A percentile compares a stretch with the other conserved stretches of the same genome.
Evolutionary conservation across 2,888 invertebrate genomes (phyloP).

Genomic region (Actias luna): DNA sequence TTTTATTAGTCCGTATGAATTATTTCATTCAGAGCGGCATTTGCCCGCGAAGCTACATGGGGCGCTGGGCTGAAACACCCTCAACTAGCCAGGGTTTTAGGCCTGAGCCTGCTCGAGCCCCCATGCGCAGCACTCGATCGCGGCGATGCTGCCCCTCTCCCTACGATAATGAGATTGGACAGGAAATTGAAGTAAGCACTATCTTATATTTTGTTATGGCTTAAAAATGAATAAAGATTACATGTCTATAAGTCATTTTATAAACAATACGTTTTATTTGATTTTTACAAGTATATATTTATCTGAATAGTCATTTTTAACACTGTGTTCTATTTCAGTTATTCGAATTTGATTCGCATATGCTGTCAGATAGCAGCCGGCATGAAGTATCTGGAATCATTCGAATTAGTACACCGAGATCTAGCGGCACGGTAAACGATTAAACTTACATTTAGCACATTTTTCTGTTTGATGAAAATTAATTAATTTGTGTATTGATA

Average conservation of each 20-base stretch:
- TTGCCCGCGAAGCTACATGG: slow-evolving; percentile 93
- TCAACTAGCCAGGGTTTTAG: slow-evolving; percentile 91
- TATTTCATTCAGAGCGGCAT: slow-evolving; percentile 85
- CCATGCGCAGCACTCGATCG: slow-evolving; percentile 95
- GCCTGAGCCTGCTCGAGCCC: slow-evolving; percentile 92
- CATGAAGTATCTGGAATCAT: slow-evolving; percentile 95
- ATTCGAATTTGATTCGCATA: slow-evolving; percentile 91
- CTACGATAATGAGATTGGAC: slow-evolving; percentile 82
- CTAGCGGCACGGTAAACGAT: slow-evolving; percentile 88
- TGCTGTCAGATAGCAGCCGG: slow-evolving; percentile 95
- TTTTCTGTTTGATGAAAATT: neutral
- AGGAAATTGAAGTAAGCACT: slow-evolving; percentile 73
- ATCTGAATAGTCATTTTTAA: neutral
- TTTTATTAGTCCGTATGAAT: too few relatives aligned
- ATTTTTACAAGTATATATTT: too few relatives aligned
- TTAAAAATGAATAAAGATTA: too few relatives aligned
- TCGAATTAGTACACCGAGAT: slow-evolving; percentile 95
- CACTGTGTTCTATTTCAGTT: slow-evolving; percentile 79
- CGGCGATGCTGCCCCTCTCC: slow-evolving; percentile 92
- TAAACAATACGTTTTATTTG: too few relatives aligned
- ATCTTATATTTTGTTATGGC: neutral
- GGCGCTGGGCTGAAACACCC: slow-evolving; percentile 91
- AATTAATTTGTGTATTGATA: neutral
- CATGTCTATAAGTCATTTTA: too few relatives aligned
- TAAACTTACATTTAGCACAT: neutral